These are phyloP conservation scores for Saiga tatarica DNA, from an alignment of 2,113 vertebrate genomes.

Conservation along the genomic window DNA sequence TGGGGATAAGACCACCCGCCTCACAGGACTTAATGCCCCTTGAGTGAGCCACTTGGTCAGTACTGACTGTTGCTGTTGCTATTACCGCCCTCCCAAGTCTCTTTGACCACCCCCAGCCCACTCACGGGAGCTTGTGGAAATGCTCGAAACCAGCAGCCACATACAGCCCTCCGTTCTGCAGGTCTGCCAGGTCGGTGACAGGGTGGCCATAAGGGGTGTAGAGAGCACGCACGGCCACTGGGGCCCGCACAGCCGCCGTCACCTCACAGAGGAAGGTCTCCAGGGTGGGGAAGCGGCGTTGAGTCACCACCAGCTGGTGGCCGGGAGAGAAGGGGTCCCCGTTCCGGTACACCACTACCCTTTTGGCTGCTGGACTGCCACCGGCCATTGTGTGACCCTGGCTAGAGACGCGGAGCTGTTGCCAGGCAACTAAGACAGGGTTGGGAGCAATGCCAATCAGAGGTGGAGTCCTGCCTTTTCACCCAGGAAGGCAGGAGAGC, in stretches of 20 bases:
- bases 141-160: conserved; percentile 91
- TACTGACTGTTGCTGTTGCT: neutral
- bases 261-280: conserved; percentile 91
- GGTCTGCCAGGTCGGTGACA: conserved; percentile 83
- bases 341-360: conserved; percentile 89
- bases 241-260: conserved; percentile 84
- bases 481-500: neutral
- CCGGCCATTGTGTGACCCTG: conserved; percentile 20
- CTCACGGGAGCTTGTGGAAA: conserved; percentile 92
- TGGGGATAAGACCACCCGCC: neutral
- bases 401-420: conserved; percentile 46
- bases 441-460: conserved; percentile 24
- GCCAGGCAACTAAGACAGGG: neutral
- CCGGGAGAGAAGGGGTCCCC: conserved; percentile 90
- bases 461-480: neutral
- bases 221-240: conserved; percentile 87
- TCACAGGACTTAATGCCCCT: neutral
- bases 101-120: conserved; percentile 21
- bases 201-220: conserved; percentile 88
- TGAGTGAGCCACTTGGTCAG: neutral
- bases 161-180: conserved; percentile 86
- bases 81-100: neutral
- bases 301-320: conserved; percentile 88
- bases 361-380: conserved; percentile 79
- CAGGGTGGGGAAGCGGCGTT: conserved; percentile 85